phyloP scores from a whole-genome alignment of 2,113 vertebrate species.

The Mus pahari region DNA sequence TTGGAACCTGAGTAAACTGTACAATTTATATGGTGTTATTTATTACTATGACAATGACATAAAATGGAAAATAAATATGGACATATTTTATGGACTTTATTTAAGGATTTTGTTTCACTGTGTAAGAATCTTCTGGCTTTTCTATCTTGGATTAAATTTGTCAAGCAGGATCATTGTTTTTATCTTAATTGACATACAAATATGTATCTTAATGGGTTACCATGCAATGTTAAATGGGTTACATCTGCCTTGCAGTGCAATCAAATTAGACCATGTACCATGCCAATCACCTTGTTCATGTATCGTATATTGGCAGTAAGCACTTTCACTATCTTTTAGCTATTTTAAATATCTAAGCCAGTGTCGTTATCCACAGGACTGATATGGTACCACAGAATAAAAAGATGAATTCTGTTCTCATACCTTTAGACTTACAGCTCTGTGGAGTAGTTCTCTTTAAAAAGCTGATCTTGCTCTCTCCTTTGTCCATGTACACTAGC shows the following conservation, averaged over 20 bases:
- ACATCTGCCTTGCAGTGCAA: not conserved
- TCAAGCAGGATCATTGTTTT: not conserved
- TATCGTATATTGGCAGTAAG: not conserved
- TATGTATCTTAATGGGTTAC: not conserved
- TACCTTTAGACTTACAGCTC: no score
- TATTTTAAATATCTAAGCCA: not conserved
- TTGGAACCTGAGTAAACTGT: not conserved
- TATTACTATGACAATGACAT: not conserved
- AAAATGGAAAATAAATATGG: not conserved
- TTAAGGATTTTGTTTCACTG: not conserved
- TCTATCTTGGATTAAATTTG: not conserved
- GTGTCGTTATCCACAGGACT: not conserved
- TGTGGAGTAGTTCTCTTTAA: not conserved
- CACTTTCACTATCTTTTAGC: not conserved
- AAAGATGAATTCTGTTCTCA: not conserved
- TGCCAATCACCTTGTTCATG: not conserved
- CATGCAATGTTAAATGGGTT: not conserved
- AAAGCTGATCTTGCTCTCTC: not conserved
- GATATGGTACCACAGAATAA: not conserved
- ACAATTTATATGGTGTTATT: constrained; percentile 36
- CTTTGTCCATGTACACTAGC: not conserved
- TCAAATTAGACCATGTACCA: not conserved
- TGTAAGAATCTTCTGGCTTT: not conserved
- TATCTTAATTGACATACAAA: not conserved
- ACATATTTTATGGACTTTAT: not conserved